A percentile compares a stretch with the other conserved stretches of the same genome.
Conservation (phyloP, 2,888 invertebrate species). For the Brachyopa scutellaris region DNA sequence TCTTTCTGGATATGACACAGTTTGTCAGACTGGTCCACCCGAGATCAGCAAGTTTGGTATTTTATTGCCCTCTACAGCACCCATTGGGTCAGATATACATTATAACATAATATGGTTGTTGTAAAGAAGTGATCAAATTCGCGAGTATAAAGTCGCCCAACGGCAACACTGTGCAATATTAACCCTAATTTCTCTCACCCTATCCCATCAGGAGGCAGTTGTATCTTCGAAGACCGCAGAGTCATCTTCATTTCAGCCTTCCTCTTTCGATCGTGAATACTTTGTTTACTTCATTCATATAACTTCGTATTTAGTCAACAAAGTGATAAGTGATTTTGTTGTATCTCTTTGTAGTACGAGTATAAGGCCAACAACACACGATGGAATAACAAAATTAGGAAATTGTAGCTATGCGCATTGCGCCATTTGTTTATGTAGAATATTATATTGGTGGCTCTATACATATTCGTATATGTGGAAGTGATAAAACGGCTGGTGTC, state of each 20-base stretch:
- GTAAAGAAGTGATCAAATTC: too few species aligned
- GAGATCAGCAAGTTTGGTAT: too few species aligned
- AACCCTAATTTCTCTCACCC: background rate
- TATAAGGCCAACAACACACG: slow-evolving; percentile 34
- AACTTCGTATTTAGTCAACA: slow-evolving; percentile 43
- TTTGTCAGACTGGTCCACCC: too few species aligned
- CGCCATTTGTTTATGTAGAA: slow-evolving; percentile 38
- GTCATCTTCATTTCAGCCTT: background rate
- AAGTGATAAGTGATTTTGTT: slow-evolving; percentile 44
- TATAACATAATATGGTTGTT: too few species aligned
- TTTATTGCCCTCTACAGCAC: too few species aligned
- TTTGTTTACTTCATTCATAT: slow-evolving; percentile 30
- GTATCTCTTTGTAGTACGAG: slow-evolving; percentile 6
- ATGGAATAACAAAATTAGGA: slow-evolving; percentile 15
- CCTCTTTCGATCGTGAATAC: slow-evolving; percentile 23
- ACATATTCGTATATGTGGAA: slow-evolving; percentile 13
- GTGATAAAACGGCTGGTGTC: slow-evolving; percentile 41
- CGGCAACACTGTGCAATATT: too few species aligned
- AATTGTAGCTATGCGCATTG: slow-evolving; percentile 43
- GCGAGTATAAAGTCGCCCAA: too few species aligned
- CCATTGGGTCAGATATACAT: too few species aligned
- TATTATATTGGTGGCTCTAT: background rate
- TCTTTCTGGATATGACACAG: too few species aligned
- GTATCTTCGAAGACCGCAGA: background rate
- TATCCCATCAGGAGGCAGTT: background rate